Base-by-base conservation (phyloP, 2,797 vertebrate species). In the Cacajao melanocephalus region DNA sequence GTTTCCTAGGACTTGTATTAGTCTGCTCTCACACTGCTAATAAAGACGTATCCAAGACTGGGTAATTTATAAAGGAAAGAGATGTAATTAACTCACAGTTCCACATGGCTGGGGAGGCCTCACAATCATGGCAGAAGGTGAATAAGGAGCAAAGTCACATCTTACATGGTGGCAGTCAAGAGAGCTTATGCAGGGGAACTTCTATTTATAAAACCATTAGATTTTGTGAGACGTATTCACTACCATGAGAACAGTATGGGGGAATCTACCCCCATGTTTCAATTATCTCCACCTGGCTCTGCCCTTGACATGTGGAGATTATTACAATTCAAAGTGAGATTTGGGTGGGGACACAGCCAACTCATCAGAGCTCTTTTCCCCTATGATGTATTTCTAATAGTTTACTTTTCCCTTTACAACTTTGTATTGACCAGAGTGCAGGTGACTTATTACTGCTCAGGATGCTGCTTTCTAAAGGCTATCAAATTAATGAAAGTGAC, bases 401-500 rank as follows among this genome's bases (percentile, higher is more conserved):
- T 94, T 95, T 48, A 52, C 22, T 88, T 79, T 88, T 85, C 6
- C 13, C 93, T 88, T 58, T 52, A 44, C 86, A 30, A 26, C 33
- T 83, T 87, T 88, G 55, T 36, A 55, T 46, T 41, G 46, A 76
- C 61, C 26, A 17, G 26, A 82, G 4, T 64, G 36, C 26, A 83
- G 79, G 36, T 88, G 46, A 46, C 12, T 58, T 79, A 12, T 36
- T 48, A 9, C 55, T 81, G 55, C 30, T 93, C 44, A 90, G n/a
- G 39, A 28, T 87, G 12, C n/a, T 73, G 33, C 46, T 92, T 52
- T 89, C 26, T 72, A 36, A 64, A 52, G 28, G 11, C 52, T 83
- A 39, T 57, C 85, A 79, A 73, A 79, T 80, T 93, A 85, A 78
- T 82, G 73, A 83, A 96, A 92, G 30, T 50, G 44, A 57, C 33